phyloP scores from a whole-genome alignment of 2,797 vertebrate species.

The Cuculus canorus region DNA sequence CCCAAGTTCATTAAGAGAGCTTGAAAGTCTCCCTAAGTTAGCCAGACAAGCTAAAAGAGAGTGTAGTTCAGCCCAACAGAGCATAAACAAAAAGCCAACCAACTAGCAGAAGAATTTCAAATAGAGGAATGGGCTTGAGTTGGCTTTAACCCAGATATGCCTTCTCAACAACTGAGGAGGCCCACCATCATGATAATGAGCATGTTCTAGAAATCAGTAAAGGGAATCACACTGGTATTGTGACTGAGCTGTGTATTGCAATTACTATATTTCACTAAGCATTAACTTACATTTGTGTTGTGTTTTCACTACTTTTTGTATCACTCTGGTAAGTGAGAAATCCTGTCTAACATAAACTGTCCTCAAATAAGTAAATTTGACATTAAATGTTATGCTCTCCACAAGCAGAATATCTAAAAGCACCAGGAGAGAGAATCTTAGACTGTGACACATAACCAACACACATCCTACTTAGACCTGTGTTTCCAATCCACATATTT shows the following conservation, averaged over 20 bases:
- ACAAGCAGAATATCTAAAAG: neutral
- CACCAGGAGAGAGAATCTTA: neutral
- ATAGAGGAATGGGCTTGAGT: neutral
- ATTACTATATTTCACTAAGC: accelerated
- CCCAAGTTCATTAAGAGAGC: accelerated
- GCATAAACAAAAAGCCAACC: neutral
- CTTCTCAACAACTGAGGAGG: neutral
- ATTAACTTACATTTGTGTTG: neutral
- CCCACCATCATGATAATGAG: accelerated
- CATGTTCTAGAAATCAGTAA: neutral
- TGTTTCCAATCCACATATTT: neutral
- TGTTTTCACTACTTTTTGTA: neutral
- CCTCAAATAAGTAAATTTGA: neutral
- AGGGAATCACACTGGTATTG: neutral
- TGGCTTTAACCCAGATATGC: neutral
- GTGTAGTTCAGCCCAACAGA: accelerated
- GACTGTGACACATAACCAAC: neutral
- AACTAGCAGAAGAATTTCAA: neutral
- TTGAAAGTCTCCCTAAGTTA: neutral
- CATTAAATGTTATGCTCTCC: neutral
- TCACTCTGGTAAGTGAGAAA: neutral
- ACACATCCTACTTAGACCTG: neutral
- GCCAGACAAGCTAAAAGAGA: neutral
- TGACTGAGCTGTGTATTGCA: neutral
- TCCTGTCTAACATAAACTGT: neutral